phyloP scores from a whole-genome alignment of 2,113 vertebrate genomes.

The Barnardius zonarius region DNA sequence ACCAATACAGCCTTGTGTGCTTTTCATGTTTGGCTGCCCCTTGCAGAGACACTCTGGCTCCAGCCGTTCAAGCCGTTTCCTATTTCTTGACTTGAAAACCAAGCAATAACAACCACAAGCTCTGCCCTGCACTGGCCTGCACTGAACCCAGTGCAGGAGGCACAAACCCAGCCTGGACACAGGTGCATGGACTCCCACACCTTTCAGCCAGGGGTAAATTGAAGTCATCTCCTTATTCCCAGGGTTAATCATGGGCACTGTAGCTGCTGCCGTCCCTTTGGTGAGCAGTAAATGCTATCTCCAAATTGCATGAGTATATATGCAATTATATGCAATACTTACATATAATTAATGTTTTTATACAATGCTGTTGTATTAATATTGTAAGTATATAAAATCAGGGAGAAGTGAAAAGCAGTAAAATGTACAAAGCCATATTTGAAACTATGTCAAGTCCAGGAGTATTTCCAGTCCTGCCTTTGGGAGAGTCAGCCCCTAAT shows the following conservation, averaged over 20 bases:
- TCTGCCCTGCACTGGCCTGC: neutral
- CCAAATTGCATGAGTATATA: neutral
- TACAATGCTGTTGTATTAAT: neutral
- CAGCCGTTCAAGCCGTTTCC: conserved; percentile 38
- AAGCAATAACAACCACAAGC: neutral
- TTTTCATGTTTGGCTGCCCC: neutral
- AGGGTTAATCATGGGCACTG: neutral
- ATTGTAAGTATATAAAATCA: neutral
- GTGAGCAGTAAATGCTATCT: neutral
- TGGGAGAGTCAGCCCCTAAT: neutral
- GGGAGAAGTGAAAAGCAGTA: neutral
- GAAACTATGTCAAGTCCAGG: neutral
- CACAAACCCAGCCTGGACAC: fast-evolving
- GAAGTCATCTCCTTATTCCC: neutral
- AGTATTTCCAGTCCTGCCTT: neutral
- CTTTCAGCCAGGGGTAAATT: neutral
- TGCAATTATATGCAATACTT: neutral
- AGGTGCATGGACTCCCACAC: neutral
- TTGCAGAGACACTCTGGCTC: conserved; percentile 46
- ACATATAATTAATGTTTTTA: neutral
- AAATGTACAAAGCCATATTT: neutral
- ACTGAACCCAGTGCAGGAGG: fast-evolving
- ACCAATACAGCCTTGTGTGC: neutral
- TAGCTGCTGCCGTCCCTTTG: fast-evolving
- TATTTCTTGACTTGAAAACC: conserved; percentile 28